Base-by-base conservation (phyloP, 2,888 invertebrate species). In the Exocentrus adspersus region DNA sequence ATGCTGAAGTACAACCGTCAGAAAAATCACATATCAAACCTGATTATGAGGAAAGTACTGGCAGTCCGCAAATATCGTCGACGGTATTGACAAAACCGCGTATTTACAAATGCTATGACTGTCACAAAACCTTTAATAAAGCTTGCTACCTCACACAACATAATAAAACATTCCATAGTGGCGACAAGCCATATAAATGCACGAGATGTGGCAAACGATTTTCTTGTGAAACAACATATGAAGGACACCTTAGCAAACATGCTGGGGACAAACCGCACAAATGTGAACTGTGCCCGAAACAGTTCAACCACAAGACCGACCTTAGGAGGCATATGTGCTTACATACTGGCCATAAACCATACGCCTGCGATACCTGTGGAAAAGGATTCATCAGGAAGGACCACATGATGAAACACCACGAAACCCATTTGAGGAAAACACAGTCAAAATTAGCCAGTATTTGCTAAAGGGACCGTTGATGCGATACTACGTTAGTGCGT, bases 251-350 rank as follows among this genome's bases (percentile, higher is more conserved):
- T 77, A 85, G 86, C 24, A 93, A 93, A 78, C 94, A 94, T 81
- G 87, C 90, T 12, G 90, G 91, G 63, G 91, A 93, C 68, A 94
- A 95, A 79, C 93, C 94, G 10, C 92, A 92, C 84, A 93, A 94
- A 84, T 95, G 95, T 84, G 88, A 88, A 63, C 85, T 88, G 65
- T 95, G 94, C 77, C 92, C 93, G 14, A 95, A 95, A 81, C 92
- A 92, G 76, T 95, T 95, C 83, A 94, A 94, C 80, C 94, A 95
- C 84, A 95, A 94, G 83, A 94, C 94, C 58, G 95, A 95, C 80
- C 85, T 95, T 75, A 87, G 93, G 66, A 87, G 95, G 69, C 95
- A 95, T 84, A 89, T 91, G 87, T 94, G 93, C 81, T 86, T 92
- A 72, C 95, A 95, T 81, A 92, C 92, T n/a, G 93, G 93, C 51